A percentile compares a stretch with the other conserved stretches of the same genome.
Conservation (phyloP, 92 coral and sea anemone species). For the Epizoanthus illoricatus region DNA sequence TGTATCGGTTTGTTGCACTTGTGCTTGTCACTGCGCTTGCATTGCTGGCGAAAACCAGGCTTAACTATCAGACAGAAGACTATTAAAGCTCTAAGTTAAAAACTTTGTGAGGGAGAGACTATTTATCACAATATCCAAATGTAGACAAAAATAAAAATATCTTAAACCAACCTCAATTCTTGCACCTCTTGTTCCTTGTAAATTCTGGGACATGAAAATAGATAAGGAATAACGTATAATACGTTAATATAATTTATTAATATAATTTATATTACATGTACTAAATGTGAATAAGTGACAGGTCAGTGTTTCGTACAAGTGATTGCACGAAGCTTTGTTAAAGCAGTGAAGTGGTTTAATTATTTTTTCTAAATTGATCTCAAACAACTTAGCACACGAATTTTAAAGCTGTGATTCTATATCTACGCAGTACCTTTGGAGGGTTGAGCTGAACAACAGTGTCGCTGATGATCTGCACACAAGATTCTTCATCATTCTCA, state of each 20-base stretch:
- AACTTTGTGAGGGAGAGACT: not conserved
- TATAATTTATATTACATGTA: too few species aligned
- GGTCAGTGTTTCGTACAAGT: not conserved
- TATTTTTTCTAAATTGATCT: too few species aligned
- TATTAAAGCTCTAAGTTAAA: not conserved
- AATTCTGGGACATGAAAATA: slow-evolving; percentile 16
- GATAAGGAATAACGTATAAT: not conserved
- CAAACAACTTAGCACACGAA: too few species aligned
- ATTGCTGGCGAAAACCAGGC: too few species aligned
- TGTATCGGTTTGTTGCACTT: too few species aligned
- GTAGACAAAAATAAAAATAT: not conserved
- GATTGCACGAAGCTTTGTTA: too few species aligned
- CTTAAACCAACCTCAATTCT: slow-evolving; percentile 32
- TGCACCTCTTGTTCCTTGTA: slow-evolving; percentile 39
- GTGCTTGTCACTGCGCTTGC: too few species aligned
- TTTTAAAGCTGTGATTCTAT: not conserved
- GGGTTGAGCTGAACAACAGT: slow-evolving; percentile 84
- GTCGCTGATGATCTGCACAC: slow-evolving; percentile 78
- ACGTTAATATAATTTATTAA: too few species aligned
- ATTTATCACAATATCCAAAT: not conserved
- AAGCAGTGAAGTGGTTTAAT: too few species aligned
- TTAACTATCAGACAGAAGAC: too few species aligned
- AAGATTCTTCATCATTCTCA: slow-evolving; percentile 90
- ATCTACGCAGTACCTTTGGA: slow-evolving; percentile 68
- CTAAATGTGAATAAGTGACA: not conserved